phyloP scores from a whole-genome alignment of 2,888 invertebrate genomes.

The Aricia artaxerxes region DNA sequence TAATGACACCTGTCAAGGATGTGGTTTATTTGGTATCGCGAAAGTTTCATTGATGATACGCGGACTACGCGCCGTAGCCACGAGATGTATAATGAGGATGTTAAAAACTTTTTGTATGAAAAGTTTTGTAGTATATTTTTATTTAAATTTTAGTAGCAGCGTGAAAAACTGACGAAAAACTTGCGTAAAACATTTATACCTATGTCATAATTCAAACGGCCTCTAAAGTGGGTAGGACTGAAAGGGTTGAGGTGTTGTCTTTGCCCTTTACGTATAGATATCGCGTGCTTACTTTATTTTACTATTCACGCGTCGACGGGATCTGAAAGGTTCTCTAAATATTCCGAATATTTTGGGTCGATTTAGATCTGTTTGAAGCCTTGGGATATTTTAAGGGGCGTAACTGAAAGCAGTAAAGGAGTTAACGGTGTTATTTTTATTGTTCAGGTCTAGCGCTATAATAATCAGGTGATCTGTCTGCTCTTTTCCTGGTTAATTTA shows the following conservation, averaged over 20 bases:
- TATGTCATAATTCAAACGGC: not conserved
- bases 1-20: conserved; percentile 22
- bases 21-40: conserved; percentile 2
- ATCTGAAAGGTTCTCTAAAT: conserved; percentile 6
- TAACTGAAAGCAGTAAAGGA: not conserved
- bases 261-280: conserved; percentile 16
- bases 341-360: not conserved
- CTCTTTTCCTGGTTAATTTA: not conserved
- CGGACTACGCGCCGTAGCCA: conserved; percentile 36
- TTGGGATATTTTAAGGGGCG: not conserved
- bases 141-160: not conserved
- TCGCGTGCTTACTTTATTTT: conserved; percentile 15
- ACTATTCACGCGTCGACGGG: not conserved
- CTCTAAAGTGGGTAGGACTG: not conserved
- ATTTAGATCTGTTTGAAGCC: not conserved
- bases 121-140: not conserved
- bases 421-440: too few species aligned
- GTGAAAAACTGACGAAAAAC: not conserved
- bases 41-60: conserved; percentile 41
- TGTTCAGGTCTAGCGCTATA: not conserved
- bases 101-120: not conserved
- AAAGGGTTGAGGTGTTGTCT: conserved; percentile 17
- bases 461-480: not conserved
- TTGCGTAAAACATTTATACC: not conserved
- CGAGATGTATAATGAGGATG: not conserved